A percentile compares a stretch with the other conserved stretches of the same genome.
Conservation (phyloP, 2,888 invertebrate species). For the Dynastes hyllus region DNA sequence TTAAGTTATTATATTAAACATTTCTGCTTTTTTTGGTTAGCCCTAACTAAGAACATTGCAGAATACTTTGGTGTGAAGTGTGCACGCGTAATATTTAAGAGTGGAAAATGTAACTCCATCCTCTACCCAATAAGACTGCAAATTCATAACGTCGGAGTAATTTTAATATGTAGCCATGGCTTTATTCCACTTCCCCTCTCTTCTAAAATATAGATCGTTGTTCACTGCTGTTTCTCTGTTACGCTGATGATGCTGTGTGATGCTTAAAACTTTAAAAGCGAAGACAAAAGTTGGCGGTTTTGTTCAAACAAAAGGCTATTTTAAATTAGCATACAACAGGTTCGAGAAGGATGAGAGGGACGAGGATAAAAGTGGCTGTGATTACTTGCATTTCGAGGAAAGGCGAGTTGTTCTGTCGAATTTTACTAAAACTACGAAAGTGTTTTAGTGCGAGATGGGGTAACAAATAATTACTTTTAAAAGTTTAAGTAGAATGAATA, state of each 20-base stretch:
- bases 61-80: no score
- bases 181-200: not conserved
- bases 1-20: no score
- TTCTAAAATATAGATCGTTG: not conserved
- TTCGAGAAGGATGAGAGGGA: conserved; percentile 52
- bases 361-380: conserved; percentile 20
- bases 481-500: conserved; percentile 37
- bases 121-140: no score
- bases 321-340: conserved; percentile 66
- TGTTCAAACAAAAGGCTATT: conserved; percentile 63
- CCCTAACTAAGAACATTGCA: no score
- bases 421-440: conserved; percentile 22
- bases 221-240: conserved; percentile 23
- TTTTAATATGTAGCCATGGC: conserved; percentile 61
- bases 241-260: conserved; percentile 60
- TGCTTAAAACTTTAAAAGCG: conserved; percentile 60
- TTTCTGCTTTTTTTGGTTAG: no score
- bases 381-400: conserved; percentile 33
- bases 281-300: conserved; percentile 60
- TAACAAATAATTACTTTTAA: conserved; percentile 47
- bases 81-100: not conserved
- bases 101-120: not conserved
- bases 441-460: conserved; percentile 39
- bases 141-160: conserved; percentile 62
- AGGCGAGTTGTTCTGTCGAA: conserved; percentile 6